Conservation (phyloP, 2,113 vertebrate genomes). For the Conger conger region DNA sequence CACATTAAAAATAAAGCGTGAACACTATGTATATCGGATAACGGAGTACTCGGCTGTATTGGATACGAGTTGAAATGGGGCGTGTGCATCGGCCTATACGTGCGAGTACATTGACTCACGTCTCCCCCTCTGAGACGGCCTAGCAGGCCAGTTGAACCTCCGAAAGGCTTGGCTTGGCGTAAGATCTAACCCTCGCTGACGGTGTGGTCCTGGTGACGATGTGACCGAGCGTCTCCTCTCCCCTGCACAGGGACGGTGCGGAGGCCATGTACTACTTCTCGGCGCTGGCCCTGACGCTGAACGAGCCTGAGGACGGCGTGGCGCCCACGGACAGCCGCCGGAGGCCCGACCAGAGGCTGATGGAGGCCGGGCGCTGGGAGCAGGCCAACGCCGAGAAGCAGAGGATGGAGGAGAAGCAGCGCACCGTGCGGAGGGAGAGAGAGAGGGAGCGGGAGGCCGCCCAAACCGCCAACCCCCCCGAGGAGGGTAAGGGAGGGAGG, state of each 20-base stretch:
- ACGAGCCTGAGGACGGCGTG: constrained; percentile 79
- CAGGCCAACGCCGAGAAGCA: constrained; percentile 93
- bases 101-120: too few relatives aligned
- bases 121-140: too few relatives aligned
- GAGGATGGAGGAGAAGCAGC: constrained; percentile 92
- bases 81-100: too few relatives aligned
- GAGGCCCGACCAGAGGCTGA: constrained; percentile 89
- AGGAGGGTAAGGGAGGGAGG: constrained; percentile 67
- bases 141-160: too few relatives aligned
- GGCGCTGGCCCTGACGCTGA: constrained; percentile 85
- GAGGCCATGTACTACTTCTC: constrained; percentile 98
- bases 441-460: constrained; percentile 80
- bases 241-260: constrained; percentile 76
- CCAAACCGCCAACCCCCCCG: constrained; percentile 59
- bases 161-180: too few relatives aligned
- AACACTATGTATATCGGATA: too few relatives aligned
- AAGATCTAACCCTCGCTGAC: too few relatives aligned
- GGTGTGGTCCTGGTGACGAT: too few relatives aligned
- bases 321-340: constrained; percentile 88
- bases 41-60: too few relatives aligned
- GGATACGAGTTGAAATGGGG: too few relatives aligned
- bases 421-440: constrained; percentile 75
- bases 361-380: constrained; percentile 93
- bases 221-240: not conserved
- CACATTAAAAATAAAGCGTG: too few relatives aligned